Base-by-base conservation (phyloP, 92 coral and sea anemone species). In the Micromussa lordhowensis region DNA sequence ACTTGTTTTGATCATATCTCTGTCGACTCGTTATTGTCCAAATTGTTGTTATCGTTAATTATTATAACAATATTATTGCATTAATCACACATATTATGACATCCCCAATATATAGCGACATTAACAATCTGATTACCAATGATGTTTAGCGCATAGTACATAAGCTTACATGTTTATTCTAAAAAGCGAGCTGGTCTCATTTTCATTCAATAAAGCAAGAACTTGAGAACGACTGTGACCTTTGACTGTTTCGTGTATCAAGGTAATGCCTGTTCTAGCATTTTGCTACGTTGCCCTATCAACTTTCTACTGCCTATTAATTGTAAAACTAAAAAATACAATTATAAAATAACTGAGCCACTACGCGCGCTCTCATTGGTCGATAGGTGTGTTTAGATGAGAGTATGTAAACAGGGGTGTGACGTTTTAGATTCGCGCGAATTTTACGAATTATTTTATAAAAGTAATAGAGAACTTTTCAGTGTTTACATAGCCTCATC, bases 161-260 rank as follows among this genome's bases (percentile, higher is more conserved):
- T 44, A 40, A 26, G 51, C 11, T 44, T 44, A 44, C 6, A 59
- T 78, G 51, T 63, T 75, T 66, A 68, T 63, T 86, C 66, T 28
- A 49, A 54, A 76, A 49, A 86, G 51, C 66, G 90, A 87, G 90
- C 90, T 80, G 90, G 90, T 80, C 90, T 87, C 90, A 87, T 79
- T 79, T 68, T 87, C 85, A 81, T 63, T 70, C 73, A 80, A 87
- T 76, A 59, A 86, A 86, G 36, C 26, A 86, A 40, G 53, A 86
- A 77, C 53, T 86, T 86, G 53, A 78, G 83, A 85, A 76, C 79
- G 44, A 34, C 81, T 74, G 57, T 35, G 59, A 21, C 40, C 13
- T 38, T 3, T 40, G 75, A 10, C 53, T 80, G 51, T 73, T 34
- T 53, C 10, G 12, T 44, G 12, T 32, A 36, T 5, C 9, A 21